Conservation (phyloP, 2,113 vertebrate species). For the Lasiurus borealis region DNA sequence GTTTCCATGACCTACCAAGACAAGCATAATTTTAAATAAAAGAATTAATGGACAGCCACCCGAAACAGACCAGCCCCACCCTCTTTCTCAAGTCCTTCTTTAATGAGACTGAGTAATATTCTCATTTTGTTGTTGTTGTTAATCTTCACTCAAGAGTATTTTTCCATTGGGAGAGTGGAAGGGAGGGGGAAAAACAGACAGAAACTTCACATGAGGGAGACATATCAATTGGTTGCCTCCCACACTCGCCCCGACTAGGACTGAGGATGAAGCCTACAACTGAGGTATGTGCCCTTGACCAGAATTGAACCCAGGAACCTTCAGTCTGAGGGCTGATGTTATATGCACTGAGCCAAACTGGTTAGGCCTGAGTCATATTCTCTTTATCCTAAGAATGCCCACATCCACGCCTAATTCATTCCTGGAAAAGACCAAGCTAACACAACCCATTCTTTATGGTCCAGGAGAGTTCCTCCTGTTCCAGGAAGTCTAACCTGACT, state of each 20-base stretch:
- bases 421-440: background rate
- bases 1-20: background rate
- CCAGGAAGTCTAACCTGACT: background rate
- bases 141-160: too few relatives aligned
- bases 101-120: background rate
- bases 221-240: too few relatives aligned
- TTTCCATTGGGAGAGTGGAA: too few relatives aligned
- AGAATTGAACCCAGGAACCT: too few relatives aligned
- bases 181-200: too few relatives aligned
- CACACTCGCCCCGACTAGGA: too few relatives aligned
- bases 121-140: background rate
- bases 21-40: slow-evolving; percentile 2
- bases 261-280: too few relatives aligned
- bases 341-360: too few relatives aligned
- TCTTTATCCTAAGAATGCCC: background rate
- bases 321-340: too few relatives aligned
- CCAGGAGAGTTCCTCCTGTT: background rate
- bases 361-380: background rate
- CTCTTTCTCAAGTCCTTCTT: background rate
- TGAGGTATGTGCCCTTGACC: too few relatives aligned
- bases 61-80: background rate
- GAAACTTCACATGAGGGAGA: too few relatives aligned
- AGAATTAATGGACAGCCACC: background rate
- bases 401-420: background rate
- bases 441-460: background rate